phyloP scores from a whole-genome alignment of 2,113 vertebrate species.

The Sorex araneus region DNA sequence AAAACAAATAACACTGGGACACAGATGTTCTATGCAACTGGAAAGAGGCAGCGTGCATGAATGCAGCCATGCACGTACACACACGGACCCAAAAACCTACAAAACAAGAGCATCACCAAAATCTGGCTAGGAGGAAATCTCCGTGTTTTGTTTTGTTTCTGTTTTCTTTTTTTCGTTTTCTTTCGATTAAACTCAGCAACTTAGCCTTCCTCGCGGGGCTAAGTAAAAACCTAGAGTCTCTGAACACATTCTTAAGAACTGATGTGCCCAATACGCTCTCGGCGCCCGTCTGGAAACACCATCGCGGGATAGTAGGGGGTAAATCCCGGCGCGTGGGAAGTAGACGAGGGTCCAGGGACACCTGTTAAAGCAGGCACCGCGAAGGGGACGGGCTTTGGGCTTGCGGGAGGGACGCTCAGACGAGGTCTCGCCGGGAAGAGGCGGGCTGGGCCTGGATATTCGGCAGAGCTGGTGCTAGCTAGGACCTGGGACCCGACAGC shows the following conservation, averaged over 20 bases:
- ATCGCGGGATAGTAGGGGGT: neutral
- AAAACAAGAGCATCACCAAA: conserved; percentile 6
- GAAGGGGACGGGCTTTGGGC: neutral
- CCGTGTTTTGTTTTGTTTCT: neutral
- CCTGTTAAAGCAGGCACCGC: conserved; percentile 49
- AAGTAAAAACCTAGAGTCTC: neutral
- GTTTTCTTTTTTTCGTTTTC: too few relatives aligned
- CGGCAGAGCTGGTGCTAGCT: neutral
- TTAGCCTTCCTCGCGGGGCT: neutral
- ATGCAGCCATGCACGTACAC: neutral
- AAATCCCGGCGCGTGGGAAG: neutral
- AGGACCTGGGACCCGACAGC: neutral
- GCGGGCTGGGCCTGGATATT: neutral
- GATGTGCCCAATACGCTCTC: neutral
- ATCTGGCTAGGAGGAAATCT: neutral
- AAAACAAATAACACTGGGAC: neutral
- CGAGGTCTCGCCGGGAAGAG: neutral
- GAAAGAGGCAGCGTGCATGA: neutral
- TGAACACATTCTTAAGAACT: neutral
- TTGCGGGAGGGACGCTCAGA: neutral
- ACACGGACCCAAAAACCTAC: neutral
- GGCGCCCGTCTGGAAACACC: neutral
- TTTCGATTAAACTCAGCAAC: too few relatives aligned
- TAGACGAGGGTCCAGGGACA: conserved; percentile 13
- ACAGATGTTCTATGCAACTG: neutral